phyloP scores from a whole-genome alignment of 2,113 vertebrate species.

The Gymnocephalus cernua region DNA sequence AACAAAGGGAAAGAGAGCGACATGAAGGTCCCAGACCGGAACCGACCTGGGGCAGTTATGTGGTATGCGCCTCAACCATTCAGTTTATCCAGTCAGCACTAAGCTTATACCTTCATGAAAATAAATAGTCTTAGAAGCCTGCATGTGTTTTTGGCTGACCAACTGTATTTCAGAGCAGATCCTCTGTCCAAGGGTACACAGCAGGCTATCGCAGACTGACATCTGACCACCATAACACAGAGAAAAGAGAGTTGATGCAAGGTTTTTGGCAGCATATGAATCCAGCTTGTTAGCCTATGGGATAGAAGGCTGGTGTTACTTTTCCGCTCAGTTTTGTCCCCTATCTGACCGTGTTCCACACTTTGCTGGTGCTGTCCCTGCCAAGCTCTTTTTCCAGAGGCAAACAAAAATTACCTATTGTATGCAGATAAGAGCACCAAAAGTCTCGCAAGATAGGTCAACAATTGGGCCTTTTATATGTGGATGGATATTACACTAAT shows the following conservation, averaged over 20 bases:
- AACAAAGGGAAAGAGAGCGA: neutral
- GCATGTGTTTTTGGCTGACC: constrained; percentile 20
- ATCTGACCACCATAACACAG: constrained; percentile 7
- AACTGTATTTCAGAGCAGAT: constrained; percentile 21
- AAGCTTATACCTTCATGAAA: constrained; percentile 19
- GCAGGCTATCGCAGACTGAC: constrained; percentile 34
- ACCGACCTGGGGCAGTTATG: neutral
- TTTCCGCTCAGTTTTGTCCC: constrained; percentile 23
- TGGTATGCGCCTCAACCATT: neutral
- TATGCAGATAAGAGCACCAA: constrained; percentile 22
- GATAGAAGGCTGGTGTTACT: constrained; percentile 31
- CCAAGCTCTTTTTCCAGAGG: neutral
- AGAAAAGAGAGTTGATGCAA: constrained; percentile 30
- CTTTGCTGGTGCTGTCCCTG: neutral
- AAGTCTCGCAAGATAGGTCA: neutral
- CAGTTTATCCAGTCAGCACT: neutral
- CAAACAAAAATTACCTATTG: constrained; percentile 45
- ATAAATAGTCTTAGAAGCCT: constrained; percentile 1
- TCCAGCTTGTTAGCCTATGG: constrained; percentile 18
- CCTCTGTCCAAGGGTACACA: constrained; percentile 46
- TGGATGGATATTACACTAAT: constrained; percentile 14
- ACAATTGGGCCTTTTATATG: constrained; percentile 18
- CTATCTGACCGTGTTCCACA: constrained; percentile 38
- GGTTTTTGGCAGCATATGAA: constrained; percentile 35
- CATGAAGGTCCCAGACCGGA: neutral